These are phyloP conservation scores for Holacanthella duospinosa DNA, from an alignment of 2,888 invertebrate species.

Conservation along the genomic window DNA sequence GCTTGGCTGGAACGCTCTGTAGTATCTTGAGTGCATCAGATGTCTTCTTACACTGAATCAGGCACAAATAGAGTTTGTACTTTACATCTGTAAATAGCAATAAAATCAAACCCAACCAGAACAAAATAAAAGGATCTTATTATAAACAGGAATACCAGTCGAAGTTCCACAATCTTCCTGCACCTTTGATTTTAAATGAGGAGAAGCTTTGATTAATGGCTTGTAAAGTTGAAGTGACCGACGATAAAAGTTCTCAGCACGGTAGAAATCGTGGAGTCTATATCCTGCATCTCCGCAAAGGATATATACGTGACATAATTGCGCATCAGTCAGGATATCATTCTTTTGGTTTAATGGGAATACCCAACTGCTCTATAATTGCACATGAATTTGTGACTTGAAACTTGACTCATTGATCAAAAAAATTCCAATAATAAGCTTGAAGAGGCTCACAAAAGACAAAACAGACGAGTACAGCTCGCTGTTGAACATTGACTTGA, in stretches of 20 bases:
- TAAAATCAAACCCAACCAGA: background rate
- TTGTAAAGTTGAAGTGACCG: conserved; percentile 56
- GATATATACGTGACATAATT: conserved; percentile 57
- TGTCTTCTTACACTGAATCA: conserved; percentile 54
- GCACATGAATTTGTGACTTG: background rate
- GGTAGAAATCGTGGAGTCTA: conserved; percentile 53
- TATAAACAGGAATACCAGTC: background rate
- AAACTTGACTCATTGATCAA: background rate
- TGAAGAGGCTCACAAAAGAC: conserved; percentile 56
- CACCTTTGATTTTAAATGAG: conserved; percentile 45
- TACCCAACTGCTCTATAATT: conserved; percentile 54
- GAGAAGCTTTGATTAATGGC: conserved; percentile 43
- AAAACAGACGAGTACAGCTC: conserved; percentile 62
- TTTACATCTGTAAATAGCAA: conserved; percentile 49
- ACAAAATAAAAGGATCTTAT: background rate
- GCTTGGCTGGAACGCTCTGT: conserved; percentile 52
- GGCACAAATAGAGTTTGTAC: conserved; percentile 60
- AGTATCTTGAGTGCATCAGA: conserved; percentile 50
- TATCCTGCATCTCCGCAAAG: conserved; percentile 62
- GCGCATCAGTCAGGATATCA: conserved; percentile 50
- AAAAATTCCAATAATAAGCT: too few species aligned
- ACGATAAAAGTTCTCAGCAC: conserved; percentile 57
- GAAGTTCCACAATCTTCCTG: conserved; percentile 46
- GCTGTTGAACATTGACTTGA: conserved; percentile 58
- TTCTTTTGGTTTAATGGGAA: conserved; percentile 55